Evolutionary conservation across 2,113 vertebrate species (phyloP), one percentile per base, ranked within the genome.

Genomic region (Amblyopsis rosae): DNA sequence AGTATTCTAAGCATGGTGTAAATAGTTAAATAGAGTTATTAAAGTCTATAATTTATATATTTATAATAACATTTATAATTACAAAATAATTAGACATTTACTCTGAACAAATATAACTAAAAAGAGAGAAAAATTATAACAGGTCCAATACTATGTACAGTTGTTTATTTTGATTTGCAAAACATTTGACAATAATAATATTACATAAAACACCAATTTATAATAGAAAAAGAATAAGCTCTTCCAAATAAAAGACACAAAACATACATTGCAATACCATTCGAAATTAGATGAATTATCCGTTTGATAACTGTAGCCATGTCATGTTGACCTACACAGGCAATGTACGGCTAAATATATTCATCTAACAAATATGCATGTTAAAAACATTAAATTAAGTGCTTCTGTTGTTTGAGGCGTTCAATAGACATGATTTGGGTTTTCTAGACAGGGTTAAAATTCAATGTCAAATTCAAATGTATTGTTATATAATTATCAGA

Each of bases 91-190:
- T 19, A 26, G 26, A 26, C 2, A 26, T 59, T 9, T 59, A 13
- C 9, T 58, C 16, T 3, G 7, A 57, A 33, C 4, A 53, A 16
- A 4, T 15, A 17, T 0, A 54, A 3, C 1, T 4, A 26, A 62
- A 48, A 16, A 1, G 41, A 35, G 3, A 46, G 47, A 55, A 57
- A 81, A 41, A 71, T 26, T 41, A 82, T 47, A 55, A 74, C 73
- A 79, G 59, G 19, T 48, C 17, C 9, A 17, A 46, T 73, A 79
- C 79, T 90, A 91, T 92, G 88, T 90, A 91, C 86, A 90, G 89
- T 79, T 59, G 82, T 91, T 92, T 91, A 92, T 92, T 93, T 90
- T 92, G 89, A 92, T 92, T 92, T 92, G 90, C 90, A 93, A 92
- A 92, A 92, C 91, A 91, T 91, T 78, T 70, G 89, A 91, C 90